Conservation (phyloP, 2,113 vertebrate genomes). For the Ginglymostoma cirratum region DNA sequence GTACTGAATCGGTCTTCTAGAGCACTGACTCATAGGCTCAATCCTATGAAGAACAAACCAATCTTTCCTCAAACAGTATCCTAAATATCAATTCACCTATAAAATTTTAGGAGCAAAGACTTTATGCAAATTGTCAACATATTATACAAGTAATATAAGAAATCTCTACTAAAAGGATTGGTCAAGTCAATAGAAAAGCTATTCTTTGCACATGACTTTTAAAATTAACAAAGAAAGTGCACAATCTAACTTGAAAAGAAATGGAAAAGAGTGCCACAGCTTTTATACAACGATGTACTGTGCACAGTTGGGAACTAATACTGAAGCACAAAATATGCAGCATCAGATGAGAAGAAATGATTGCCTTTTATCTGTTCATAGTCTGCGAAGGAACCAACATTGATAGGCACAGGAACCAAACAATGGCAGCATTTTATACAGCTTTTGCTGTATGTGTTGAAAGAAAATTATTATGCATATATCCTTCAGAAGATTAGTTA, state of each 20-base stretch:
- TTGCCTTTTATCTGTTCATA: not conserved
- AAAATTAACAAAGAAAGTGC: not conserved
- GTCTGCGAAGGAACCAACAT: not conserved
- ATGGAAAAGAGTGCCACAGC: not conserved
- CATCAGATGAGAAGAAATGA: not conserved
- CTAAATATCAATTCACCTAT: not conserved
- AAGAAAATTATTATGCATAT: too few relatives aligned
- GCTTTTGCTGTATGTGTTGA: not conserved
- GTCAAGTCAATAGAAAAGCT: not conserved
- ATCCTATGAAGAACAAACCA: slow-evolving; percentile 16
- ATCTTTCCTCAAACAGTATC: not conserved
- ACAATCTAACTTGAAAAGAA: not conserved
- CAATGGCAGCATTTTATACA: not conserved
- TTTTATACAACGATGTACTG: not conserved
- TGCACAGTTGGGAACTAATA: too few relatives aligned
- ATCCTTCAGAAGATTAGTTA: not conserved
- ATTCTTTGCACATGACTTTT: not conserved
- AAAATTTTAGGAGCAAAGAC: not conserved
- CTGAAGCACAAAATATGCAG: not conserved
- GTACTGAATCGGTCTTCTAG: not conserved
- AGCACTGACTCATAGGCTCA: not conserved
- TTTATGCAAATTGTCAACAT: not conserved
- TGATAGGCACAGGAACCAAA: not conserved
- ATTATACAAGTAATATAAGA: not conserved
- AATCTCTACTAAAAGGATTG: not conserved